phyloP scores from a whole-genome alignment of 2,797 vertebrate genomes.

The Diglossa cyanea region DNA sequence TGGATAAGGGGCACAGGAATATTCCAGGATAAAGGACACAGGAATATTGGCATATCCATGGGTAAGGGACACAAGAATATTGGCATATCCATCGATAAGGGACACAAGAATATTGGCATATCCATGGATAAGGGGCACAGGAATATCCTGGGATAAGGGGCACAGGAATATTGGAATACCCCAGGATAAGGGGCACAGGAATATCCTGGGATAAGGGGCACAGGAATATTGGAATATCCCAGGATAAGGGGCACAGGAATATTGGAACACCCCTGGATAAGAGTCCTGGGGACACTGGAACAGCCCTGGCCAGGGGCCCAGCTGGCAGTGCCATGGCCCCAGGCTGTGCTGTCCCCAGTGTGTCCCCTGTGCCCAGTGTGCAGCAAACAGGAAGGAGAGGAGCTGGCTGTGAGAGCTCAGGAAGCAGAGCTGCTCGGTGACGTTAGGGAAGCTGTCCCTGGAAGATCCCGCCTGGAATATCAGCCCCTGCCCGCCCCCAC shows the following conservation, averaged over 20 bases:
- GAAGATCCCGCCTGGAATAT: not conserved
- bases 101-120: not conserved
- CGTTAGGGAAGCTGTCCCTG: not conserved
- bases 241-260: too few relatives aligned
- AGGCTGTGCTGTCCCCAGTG: not conserved
- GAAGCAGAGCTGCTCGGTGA: not conserved
- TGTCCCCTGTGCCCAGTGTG: not conserved
- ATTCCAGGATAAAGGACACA: rapidly evolving
- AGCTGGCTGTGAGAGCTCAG: not conserved
- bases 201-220: too few relatives aligned
- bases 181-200: rapidly evolving
- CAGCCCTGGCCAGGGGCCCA: too few relatives aligned
- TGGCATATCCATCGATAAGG: too few relatives aligned
- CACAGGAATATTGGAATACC: rapidly evolving
- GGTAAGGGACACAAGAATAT: rapidly evolving
- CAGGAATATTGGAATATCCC: not conserved
- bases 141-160: rapidly evolving
- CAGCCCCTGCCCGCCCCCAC: not conserved
- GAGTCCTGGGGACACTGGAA: too few relatives aligned
- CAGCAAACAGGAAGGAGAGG: not conserved
- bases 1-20: too few relatives aligned
- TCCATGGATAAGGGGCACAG: rapidly evolving
- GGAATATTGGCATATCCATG: too few relatives aligned
- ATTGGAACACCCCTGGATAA: too few relatives aligned
- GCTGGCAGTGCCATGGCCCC: too few relatives aligned